phyloP scores from a whole-genome alignment of 2,113 vertebrate genomes.

The Gambusia affinis region DNA sequence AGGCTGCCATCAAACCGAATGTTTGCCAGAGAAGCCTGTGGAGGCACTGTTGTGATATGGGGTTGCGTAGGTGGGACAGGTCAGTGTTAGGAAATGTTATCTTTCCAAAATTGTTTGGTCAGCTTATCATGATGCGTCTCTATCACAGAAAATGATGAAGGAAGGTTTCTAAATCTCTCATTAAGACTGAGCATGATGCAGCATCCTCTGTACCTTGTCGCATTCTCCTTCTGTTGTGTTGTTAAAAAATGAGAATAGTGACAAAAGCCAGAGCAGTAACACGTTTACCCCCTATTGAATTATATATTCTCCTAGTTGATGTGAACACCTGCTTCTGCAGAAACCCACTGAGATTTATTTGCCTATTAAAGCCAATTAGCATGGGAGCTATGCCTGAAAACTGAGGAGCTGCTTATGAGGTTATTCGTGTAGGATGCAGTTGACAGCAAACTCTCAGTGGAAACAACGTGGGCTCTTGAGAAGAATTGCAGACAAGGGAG shows the following conservation, averaged over 20 bases:
- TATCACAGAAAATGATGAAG: not conserved
- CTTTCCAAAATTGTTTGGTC: too few relatives aligned
- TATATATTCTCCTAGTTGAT: not conserved
- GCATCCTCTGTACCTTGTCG: not conserved
- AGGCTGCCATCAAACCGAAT: not conserved
- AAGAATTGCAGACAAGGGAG: not conserved
- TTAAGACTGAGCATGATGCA: not conserved
- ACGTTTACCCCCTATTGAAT: not conserved
- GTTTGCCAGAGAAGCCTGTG: too few relatives aligned
- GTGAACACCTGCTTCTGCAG: constrained; percentile 9
- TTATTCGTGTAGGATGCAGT: constrained; percentile 15
- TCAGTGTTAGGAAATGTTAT: too few relatives aligned
- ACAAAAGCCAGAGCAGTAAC: not conserved
- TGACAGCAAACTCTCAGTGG: constrained; percentile 4
- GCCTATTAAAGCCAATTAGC: constrained; percentile 32
- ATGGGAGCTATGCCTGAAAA: constrained; percentile 3
- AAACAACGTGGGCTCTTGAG: not conserved
- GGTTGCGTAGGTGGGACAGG: too few relatives aligned
- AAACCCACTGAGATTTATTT: constrained; percentile 15
- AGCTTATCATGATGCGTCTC: too few relatives aligned
- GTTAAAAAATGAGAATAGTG: not conserved
- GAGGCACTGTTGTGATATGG: too few relatives aligned
- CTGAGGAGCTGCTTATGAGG: constrained; percentile 11
- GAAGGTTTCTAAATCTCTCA: not conserved
- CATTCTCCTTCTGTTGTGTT: not conserved